Evolutionary conservation across 2,888 invertebrate species (phyloP), one percentile per base, ranked within the genome.

Genomic region (Phorcus lineatus): DNA sequence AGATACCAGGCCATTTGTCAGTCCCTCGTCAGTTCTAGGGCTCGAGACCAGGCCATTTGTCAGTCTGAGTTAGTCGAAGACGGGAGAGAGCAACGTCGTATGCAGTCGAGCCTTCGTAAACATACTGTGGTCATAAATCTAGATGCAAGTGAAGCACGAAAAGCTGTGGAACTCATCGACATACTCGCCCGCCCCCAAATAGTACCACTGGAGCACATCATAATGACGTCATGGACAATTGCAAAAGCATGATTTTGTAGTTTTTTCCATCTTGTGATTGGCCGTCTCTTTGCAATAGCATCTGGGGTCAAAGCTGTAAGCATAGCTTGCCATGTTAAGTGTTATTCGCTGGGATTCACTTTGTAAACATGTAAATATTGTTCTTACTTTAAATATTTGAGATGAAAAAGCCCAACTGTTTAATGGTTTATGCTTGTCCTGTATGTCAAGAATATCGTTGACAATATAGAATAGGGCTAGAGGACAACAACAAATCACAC

Each of bases 161-260:
- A 19, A 31, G 19, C 70, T 70, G 70, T 36, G 28, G n/a, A 70
- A 40, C 28, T 70, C 70, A 70, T 70, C 36, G 36, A 70, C 16
- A 70, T 70, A 40, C 40, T 40, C 31, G 70, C 31, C 70, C 70
- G 31, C 70, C 70, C 67, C 70, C 0, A 19, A 36, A 19, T 36
- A 57, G 31, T 7, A 36, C 31, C 70, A 70, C 40, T 36, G 70
- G 40, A 70, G 70, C 70, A 70, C 28, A 70, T 36, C 70, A 19
- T 36, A 31, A 70, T 70, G 70, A 70, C 28, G 70, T 36, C 19
- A 70, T 70, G 70, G n/a, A 19, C 40, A 70, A 70, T 70, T 36
- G 70, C 70, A 40, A 31, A 19, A 19, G 70, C 36, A 70, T 62
- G 24, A 62, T 70, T 70, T 36, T 31, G 36, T 19, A 31, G n/a